Percentiles rank a stretch among this genome's conserved stretches.
Evolutionary conservation across 2,797 vertebrate species (phyloP).

Genomic region (Pogonophryne albipinna): DNA sequence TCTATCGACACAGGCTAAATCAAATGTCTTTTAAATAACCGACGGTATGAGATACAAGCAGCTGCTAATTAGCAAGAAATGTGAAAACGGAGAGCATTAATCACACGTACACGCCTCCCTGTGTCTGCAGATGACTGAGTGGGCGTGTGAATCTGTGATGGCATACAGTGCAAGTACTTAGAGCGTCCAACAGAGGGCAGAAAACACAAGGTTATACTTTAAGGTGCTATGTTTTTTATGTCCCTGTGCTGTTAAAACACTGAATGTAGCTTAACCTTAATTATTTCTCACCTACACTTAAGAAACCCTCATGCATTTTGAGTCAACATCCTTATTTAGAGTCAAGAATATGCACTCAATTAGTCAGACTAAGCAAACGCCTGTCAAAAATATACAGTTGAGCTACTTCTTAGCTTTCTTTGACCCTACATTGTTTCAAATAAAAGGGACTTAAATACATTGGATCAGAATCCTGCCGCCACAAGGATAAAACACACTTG

Average conservation of each 20-base stretch:
- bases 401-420: background rate
- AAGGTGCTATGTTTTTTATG: rapidly evolving
- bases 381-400: no score
- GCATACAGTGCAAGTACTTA: background rate
- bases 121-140: constrained; percentile 65
- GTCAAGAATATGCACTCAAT: background rate
- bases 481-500: constrained; percentile 16
- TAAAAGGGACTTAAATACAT: background rate
- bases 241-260: background rate
- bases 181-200: constrained; percentile 66
- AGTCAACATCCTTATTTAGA: background rate
- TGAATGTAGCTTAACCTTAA: background rate
- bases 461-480: background rate
- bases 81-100: constrained; percentile 64
- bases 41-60: constrained; percentile 40
- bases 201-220: constrained; percentile 42
- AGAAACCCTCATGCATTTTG: background rate
- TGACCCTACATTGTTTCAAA: background rate
- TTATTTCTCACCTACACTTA: background rate
- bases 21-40: constrained; percentile 52
- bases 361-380: background rate
- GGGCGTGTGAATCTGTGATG: constrained; percentile 42
- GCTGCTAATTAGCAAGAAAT: constrained; percentile 66
- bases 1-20: constrained; percentile 39
- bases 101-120: constrained; percentile 61